These are phyloP conservation scores for Panagrolaimus sp. DNA, from an alignment of 1,140 invertebrate species.

Conservation along the genomic window DNA sequence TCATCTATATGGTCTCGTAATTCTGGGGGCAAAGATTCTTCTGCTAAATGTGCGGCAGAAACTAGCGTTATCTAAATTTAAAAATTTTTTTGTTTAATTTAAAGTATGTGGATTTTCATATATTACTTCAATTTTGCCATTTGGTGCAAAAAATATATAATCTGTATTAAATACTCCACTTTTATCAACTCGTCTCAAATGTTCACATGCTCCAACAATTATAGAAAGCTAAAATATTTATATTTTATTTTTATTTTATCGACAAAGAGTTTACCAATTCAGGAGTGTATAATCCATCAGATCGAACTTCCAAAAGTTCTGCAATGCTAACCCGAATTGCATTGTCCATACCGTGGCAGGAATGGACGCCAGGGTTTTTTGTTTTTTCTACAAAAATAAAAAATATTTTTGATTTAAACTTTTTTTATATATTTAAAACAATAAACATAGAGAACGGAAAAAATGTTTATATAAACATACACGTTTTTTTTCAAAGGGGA, in stretches of 20 bases:
- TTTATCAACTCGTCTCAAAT: constrained; percentile 13
- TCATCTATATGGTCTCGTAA: not conserved
- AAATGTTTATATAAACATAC: too few relatives aligned
- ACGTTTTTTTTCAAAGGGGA: not conserved
- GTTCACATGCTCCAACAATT: constrained; percentile 24
- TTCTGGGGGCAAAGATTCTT: constrained; percentile 35
- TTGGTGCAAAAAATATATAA: constrained; percentile 29
- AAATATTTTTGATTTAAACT: not conserved
- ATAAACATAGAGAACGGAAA: too few relatives aligned
- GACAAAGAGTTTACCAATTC: constrained; percentile 17
- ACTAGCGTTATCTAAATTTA: not conserved
- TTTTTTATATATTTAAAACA: too few relatives aligned
- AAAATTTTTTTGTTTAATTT: not conserved
- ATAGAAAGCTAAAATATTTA: constrained; percentile 21
- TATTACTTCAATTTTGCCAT: constrained; percentile 35
- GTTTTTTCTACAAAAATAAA: not conserved
- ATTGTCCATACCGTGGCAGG: not conserved
- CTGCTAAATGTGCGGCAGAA: not conserved
- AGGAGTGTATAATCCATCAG: constrained; percentile 19
- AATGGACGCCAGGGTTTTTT: not conserved
- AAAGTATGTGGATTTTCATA: not conserved
- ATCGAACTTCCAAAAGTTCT: constrained; percentile 36
- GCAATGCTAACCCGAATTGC: constrained; percentile 27
- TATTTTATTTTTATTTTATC: not conserved
- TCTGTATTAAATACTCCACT: constrained; percentile 25